Percentiles rank a stretch among this genome's conserved stretches.
These are phyloP conservation scores for Molorchus minor DNA, from an alignment of 2,888 invertebrate species.

Conservation along the genomic window DNA sequence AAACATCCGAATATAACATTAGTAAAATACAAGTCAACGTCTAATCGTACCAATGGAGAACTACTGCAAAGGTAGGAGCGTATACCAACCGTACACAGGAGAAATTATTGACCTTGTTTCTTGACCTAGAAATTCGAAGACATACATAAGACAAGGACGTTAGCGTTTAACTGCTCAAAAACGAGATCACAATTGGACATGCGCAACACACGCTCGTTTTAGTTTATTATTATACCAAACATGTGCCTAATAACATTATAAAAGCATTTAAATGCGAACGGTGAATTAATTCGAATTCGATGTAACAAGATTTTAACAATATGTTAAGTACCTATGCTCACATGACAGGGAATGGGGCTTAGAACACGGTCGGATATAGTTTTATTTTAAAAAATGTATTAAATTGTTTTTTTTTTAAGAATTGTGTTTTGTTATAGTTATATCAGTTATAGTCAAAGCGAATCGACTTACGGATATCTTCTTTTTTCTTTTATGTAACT, in stretches of 20 bases:
- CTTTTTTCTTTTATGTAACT: too few species aligned
- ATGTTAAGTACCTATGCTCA: too few species aligned
- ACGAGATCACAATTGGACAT: constrained; percentile 50
- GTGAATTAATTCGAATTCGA: constrained; percentile 12
- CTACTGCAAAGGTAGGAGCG: constrained; percentile 47
- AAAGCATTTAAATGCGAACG: constrained; percentile 9
- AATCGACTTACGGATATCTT: too few species aligned
- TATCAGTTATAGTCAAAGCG: too few species aligned
- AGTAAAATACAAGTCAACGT: constrained; percentile 41
- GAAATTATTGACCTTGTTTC: constrained; percentile 65
- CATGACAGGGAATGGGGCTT: too few species aligned
- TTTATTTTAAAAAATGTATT: too few species aligned
- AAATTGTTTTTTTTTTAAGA: too few species aligned
- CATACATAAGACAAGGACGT: constrained; percentile 61
- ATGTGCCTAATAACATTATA: constrained; percentile 12
- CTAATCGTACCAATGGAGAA: constrained; percentile 49
- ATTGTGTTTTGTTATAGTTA: too few species aligned
- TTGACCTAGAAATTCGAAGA: constrained; percentile 64
- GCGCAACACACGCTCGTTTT: constrained; percentile 34
- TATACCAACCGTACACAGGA: constrained; percentile 51
- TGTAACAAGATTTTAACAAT: constrained; percentile 12
- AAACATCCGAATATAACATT: constrained; percentile 49
- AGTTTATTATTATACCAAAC: constrained; percentile 10
- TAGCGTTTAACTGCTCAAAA: constrained; percentile 47
- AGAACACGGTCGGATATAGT: too few species aligned